Conservation (phyloP, 2,797 vertebrate genomes). For the Pachyuromys duprasi region DNA sequence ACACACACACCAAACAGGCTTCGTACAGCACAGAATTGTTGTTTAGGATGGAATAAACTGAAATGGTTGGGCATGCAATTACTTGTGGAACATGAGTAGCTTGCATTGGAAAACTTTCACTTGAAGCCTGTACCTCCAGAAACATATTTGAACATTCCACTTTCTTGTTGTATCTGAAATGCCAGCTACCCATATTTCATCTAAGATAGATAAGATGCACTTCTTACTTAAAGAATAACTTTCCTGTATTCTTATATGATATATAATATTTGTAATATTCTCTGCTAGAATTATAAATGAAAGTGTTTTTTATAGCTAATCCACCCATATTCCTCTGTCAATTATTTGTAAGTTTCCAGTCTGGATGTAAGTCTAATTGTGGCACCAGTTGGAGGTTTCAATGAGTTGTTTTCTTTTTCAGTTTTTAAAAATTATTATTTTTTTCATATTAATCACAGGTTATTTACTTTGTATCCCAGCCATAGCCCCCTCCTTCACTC, state of each 20-base stretch:
- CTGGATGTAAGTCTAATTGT: slow-evolving; percentile 72
- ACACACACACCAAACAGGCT: background rate
- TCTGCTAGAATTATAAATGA: slow-evolving; percentile 65
- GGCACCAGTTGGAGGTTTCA: slow-evolving; percentile 74
- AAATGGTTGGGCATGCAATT: background rate
- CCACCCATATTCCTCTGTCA: slow-evolving; percentile 15
- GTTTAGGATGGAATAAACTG: background rate
- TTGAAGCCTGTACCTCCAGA: background rate
- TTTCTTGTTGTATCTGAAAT: slow-evolving; percentile 7
- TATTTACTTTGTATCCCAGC: no score
- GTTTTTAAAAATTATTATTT: no score
- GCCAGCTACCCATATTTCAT: background rate
- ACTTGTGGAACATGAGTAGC: background rate
- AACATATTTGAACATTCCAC: background rate
- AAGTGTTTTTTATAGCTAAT: slow-evolving; percentile 74
- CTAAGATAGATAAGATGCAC: background rate
- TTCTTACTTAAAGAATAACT: slow-evolving; percentile 21
- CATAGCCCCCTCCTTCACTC: no score
- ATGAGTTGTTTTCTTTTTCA: no score
- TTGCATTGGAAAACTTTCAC: background rate
- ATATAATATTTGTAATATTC: background rate
- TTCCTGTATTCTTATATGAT: slow-evolving; percentile 57
- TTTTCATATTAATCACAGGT: no score
- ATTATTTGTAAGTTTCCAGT: slow-evolving; percentile 80
- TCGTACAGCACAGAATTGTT: background rate